These are phyloP conservation scores for Tachina fera DNA, from an alignment of 2,888 invertebrate genomes.

Conservation along the genomic window DNA sequence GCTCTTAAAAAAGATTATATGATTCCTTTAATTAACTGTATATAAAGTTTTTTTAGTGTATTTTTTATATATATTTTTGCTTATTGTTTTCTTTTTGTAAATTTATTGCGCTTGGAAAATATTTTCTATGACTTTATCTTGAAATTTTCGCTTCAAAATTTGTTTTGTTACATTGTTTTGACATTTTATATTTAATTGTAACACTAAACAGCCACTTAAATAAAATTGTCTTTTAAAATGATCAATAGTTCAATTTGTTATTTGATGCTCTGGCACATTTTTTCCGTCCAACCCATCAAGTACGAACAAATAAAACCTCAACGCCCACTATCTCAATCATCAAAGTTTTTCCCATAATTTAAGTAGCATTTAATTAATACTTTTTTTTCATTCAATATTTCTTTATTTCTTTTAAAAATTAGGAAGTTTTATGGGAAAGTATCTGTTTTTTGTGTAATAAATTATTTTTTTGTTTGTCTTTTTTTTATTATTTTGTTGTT, in stretches of 20 bases:
- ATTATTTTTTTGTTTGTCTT: too few species aligned
- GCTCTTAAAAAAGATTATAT: too few species aligned
- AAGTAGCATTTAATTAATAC: conserved; percentile 60
- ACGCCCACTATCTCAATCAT: conserved; percentile 66
- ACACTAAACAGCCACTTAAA: conserved; percentile 65
- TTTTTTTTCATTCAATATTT: conserved; percentile 30
- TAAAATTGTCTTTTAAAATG: conserved; percentile 62
- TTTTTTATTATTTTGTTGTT: conserved; percentile 5
- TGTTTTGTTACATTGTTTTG: conserved; percentile 34
- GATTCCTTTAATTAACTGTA: background rate
- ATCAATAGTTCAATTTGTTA: conserved; percentile 69
- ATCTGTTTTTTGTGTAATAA: conserved; percentile 12
- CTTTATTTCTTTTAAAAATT: conserved; percentile 48
- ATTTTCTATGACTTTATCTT: conserved; percentile 24
- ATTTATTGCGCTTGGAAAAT: conserved; percentile 31
- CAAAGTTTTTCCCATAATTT: conserved; percentile 50
- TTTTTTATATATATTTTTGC: background rate
- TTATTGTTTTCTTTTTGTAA: background rate
- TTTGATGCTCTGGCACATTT: conserved; percentile 56
- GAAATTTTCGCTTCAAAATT: conserved; percentile 35
- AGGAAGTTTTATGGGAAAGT: conserved; percentile 64
- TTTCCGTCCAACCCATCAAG: background rate
- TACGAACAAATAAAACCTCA: conserved; percentile 53
- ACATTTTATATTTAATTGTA: conserved; percentile 52
- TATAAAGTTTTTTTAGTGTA: background rate